phyloP scores from a whole-genome alignment of 2,888 invertebrate genomes.

The Heliconius erato region DNA sequence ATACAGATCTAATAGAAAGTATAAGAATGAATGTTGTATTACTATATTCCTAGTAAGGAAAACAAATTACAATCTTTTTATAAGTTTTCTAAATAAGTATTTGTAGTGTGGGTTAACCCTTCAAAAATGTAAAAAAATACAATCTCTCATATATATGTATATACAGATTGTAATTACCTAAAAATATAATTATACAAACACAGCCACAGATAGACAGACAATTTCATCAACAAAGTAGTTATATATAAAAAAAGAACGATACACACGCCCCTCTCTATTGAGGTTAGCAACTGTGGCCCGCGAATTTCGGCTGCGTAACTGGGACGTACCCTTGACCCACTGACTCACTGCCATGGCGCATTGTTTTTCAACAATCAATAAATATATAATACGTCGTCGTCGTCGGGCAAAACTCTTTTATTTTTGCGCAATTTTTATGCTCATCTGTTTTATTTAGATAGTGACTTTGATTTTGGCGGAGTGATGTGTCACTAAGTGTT shows the following conservation, averaged over 20 bases:
- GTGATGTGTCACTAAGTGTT: neutral
- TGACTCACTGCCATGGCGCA: conserved; percentile 84
- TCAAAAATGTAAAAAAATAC: too few relatives aligned
- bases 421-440: conserved; percentile 78
- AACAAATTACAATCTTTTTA: neutral
- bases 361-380: conserved; percentile 86
- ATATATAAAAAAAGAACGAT: conserved; percentile 26
- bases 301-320: conserved; percentile 83
- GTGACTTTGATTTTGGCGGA: conserved; percentile 38
- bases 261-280: conserved; percentile 69
- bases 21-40: too few relatives aligned
- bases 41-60: neutral
- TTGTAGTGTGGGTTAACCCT: too few relatives aligned
- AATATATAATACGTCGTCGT: conserved; percentile 77
- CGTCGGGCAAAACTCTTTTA: conserved; percentile 74
- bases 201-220: conserved; percentile 13
- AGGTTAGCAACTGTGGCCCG: conserved; percentile 81
- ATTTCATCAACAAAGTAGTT: conserved; percentile 33
- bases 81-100: too few relatives aligned
- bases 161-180: neutral
- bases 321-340: conserved; percentile 84
- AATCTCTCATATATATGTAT: neutral
- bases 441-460: conserved; percentile 7
- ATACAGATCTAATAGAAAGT: too few relatives aligned
- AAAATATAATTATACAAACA: neutral